Conservation (phyloP, 2,888 invertebrate genomes). For the Tachina lurida region DNA sequence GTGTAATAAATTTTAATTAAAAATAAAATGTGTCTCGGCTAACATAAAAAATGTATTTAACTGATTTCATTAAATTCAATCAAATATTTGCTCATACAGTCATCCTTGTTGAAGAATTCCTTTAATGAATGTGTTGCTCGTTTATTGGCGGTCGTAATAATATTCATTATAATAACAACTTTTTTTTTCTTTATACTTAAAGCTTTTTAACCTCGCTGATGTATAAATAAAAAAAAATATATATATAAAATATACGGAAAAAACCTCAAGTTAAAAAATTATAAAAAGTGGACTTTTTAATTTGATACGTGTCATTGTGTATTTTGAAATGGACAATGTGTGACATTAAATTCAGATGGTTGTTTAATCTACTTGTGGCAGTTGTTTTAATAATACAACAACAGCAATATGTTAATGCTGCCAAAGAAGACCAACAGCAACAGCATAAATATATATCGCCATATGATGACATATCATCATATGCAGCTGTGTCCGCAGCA, state of each 20-base stretch:
- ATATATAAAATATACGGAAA: background rate
- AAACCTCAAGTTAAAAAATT: constrained; percentile 23
- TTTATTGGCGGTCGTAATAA: background rate
- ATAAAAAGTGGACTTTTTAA: constrained; percentile 42
- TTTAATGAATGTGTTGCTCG: constrained; percentile 15
- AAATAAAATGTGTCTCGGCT: constrained; percentile 51
- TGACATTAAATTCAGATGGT: constrained; percentile 76
- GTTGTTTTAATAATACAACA: constrained; percentile 72
- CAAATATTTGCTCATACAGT: background rate
- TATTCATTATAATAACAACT: background rate
- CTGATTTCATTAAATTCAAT: constrained; percentile 25
- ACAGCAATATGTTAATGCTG: constrained; percentile 62
- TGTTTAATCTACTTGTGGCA: constrained; percentile 76
- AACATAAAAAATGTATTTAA: background rate
- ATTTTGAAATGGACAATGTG: constrained; percentile 78
- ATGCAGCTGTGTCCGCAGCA: constrained; percentile 56
- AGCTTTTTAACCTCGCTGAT: constrained; percentile 21
- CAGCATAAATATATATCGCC: constrained; percentile 43
- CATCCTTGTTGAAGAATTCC: background rate
- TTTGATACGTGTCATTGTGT: constrained; percentile 59
- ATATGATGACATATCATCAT: constrained; percentile 57
- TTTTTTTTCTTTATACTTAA: background rate
- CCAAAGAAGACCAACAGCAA: constrained; percentile 35
- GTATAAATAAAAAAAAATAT: constrained; percentile 26
- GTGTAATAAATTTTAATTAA: constrained; percentile 58